These are phyloP conservation scores for Parochlus steinenii DNA, from an alignment of 2,888 invertebrate species.

Conservation along the genomic window DNA sequence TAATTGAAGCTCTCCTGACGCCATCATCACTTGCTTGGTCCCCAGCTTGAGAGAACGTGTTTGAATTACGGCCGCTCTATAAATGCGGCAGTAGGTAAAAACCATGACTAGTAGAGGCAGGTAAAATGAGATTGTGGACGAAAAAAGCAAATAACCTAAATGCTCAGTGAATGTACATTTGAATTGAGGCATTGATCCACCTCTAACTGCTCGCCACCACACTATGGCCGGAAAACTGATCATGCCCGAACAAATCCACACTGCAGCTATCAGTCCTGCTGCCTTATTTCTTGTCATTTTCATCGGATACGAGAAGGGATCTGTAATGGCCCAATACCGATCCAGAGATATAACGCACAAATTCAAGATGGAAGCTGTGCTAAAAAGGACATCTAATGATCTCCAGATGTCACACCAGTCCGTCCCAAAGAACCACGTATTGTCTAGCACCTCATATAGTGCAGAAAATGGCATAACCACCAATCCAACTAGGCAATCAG, in stretches of 20 bases:
- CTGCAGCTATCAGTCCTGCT: constrained; percentile 72
- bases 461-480: constrained; percentile 98
- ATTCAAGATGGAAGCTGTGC: constrained; percentile 94
- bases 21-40: constrained; percentile 74
- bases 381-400: constrained; percentile 89
- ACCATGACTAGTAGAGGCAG: constrained; percentile 94
- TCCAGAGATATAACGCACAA: constrained; percentile 93
- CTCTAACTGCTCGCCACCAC: constrained; percentile 83
- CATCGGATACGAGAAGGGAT: constrained; percentile 94
- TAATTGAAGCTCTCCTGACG: constrained; percentile 70
- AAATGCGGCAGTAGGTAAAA: constrained; percentile 93
- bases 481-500: constrained; percentile 88
- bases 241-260: constrained; percentile 92
- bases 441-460: constrained; percentile 72
- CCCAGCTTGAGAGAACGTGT: constrained; percentile 81
- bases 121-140: constrained; percentile 95
- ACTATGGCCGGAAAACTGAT: constrained; percentile 97
- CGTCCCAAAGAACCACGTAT: constrained; percentile 86
- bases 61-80: constrained; percentile 84
- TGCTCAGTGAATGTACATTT: constrained; percentile 96
- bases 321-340: constrained; percentile 97
- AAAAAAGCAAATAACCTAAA: constrained; percentile 89
- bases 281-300: constrained; percentile 82
- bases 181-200: constrained; percentile 61
- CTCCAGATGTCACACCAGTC: constrained; percentile 98